Conservation (phyloP, 2,113 vertebrate genomes). For the Mola mola region DNA sequence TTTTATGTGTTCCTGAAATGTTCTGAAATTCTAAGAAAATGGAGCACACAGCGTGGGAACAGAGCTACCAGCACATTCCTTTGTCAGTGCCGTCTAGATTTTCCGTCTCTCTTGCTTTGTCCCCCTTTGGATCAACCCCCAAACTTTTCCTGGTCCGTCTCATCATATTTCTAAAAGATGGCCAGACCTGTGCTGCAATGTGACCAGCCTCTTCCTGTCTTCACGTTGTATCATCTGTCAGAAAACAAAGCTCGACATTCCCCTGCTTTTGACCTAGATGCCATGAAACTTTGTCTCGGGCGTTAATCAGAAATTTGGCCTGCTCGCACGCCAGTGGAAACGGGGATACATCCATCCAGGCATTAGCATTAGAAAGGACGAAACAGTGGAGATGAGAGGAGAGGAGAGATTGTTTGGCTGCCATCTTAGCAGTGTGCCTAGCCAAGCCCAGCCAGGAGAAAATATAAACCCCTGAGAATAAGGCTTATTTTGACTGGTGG, state of each 20-base stretch:
- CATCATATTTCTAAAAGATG: slow-evolving; percentile 8
- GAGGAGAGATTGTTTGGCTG: slow-evolving; percentile 76
- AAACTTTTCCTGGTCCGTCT: not conserved
- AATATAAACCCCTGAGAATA: slow-evolving; percentile 77
- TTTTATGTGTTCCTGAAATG: too few relatives aligned
- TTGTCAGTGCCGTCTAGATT: not conserved
- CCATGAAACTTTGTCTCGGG: slow-evolving; percentile 72
- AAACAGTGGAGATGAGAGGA: slow-evolving; percentile 68
- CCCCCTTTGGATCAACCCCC: not conserved
- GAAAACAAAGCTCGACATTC: slow-evolving; percentile 42
- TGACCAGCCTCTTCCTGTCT: slow-evolving; percentile 9
- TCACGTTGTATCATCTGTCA: slow-evolving; percentile 24
- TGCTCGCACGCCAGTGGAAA: slow-evolving; percentile 59
- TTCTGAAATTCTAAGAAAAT: too few relatives aligned
- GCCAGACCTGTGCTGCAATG: slow-evolving; percentile 15
- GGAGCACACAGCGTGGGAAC: too few relatives aligned
- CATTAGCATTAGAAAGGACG: slow-evolving; percentile 80
- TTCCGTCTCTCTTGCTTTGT: not conserved
- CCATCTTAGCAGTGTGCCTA: slow-evolving; percentile 75
- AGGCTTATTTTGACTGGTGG: slow-evolving; percentile 79
- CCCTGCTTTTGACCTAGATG: slow-evolving; percentile 70
- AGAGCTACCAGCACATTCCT: too few relatives aligned
- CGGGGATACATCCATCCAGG: slow-evolving; percentile 72
- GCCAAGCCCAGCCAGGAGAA: slow-evolving; percentile 72
- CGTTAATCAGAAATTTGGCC: slow-evolving; percentile 77